Base-by-base conservation (phyloP, 2,113 vertebrate genomes). In the Isurus oxyrinchus region DNA sequence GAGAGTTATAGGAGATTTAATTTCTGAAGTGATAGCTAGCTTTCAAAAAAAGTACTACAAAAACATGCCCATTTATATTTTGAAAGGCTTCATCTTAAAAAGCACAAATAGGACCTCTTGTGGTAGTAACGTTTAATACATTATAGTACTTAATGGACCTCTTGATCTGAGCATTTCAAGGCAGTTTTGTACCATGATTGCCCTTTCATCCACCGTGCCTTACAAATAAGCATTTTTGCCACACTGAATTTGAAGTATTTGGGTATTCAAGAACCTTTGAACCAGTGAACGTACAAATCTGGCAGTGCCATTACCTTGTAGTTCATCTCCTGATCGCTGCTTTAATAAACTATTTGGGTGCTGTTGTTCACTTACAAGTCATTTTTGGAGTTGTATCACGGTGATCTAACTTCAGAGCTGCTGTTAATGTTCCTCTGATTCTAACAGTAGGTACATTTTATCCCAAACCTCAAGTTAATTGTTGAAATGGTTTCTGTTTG, bases 81-180 rank as follows among this genome's bases (percentile, higher is more conserved):
- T 66, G 8, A 93, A 59, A 49, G 3, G 67, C 59, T 67, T 69
- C 69, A 31, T 53, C 35, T 95, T 72, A 5, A n/a, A 63, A 44
- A 95, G 94, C 67, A 76, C 94, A 49, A 2, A 14, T 5, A 55
- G 44, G 94, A 53, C 94, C 94, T 95, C 94, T 95, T 49, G 94
- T 95, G 94, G 94, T 76, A 76, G 27, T 35, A 55, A 95, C 5
- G 31, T 72, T 35, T 72, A 72, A 16, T 72, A 55, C 67, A 35
- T 53, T 35, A 19, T 10, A 53, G 14, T n/a, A 72, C 44, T 95
- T 35, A 31, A 55, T 91, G 25, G 87, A 57, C 53, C 27, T 81
- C n/a, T 49, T 7, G 16, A 84, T 44, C 0, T 63, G n/a, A 91
- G 66, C n/a, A 40, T 3, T 23, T 93, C 55, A 23, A 40, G 40